These are phyloP conservation scores for Phoxinus phoxinus DNA, from an alignment of 2,113 vertebrate species.

Conservation along the genomic window DNA sequence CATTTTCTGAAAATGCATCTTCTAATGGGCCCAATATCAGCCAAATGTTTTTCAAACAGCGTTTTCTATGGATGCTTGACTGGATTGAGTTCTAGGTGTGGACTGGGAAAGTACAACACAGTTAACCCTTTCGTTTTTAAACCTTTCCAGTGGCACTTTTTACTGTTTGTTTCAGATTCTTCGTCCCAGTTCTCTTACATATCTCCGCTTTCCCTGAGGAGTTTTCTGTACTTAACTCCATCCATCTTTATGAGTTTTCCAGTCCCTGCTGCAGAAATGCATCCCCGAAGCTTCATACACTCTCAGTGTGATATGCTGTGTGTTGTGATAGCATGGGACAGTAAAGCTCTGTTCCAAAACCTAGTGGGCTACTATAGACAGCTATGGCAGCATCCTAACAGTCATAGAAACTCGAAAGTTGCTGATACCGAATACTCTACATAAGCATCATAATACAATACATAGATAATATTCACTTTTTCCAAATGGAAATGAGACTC, in stretches of 20 bases:
- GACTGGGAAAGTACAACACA: not conserved
- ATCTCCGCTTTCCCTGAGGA: slow-evolving; percentile 9
- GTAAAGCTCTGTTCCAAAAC: slow-evolving; percentile 1
- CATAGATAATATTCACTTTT: too few relatives aligned
- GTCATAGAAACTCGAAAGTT: not conserved
- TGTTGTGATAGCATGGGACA: slow-evolving; percentile 1
- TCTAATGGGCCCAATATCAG: not conserved
- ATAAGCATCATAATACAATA: not conserved
- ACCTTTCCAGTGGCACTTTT: not conserved
- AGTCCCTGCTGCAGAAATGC: slow-evolving; percentile 20
- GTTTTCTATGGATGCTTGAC: not conserved
- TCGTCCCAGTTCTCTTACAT: slow-evolving; percentile 8
- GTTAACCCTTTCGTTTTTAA: not conserved
- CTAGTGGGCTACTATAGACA: not conserved
- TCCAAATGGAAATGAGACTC: not conserved
- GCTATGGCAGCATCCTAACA: not conserved
- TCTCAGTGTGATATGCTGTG: slow-evolving; percentile 15
- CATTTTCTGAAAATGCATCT: not conserved
- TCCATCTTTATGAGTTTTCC: slow-evolving; percentile 31
- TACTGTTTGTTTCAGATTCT: not conserved
- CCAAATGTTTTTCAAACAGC: not conserved
- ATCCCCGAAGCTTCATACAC: not conserved
- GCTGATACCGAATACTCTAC: not conserved
- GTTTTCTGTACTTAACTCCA: slow-evolving; percentile 1
- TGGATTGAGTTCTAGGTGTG: not conserved